Evolutionary conservation across 2,888 invertebrate genomes (phyloP).

Genomic region (Aromia moschata): DNA sequence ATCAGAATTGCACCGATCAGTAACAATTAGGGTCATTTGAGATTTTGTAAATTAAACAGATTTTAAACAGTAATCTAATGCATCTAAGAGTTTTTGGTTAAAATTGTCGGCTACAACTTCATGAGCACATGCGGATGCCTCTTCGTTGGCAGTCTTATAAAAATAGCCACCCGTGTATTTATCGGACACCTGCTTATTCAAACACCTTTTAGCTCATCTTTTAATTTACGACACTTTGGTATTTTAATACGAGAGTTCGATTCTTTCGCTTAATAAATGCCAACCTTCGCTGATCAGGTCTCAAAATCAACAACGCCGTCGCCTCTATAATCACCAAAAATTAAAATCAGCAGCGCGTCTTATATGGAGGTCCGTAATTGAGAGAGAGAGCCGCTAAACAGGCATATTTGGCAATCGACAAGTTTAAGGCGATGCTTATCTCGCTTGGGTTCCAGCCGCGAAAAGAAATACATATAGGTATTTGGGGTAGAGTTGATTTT

Average conservation of each 20-base stretch:
- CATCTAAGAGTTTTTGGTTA: neutral
- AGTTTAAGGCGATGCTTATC: neutral
- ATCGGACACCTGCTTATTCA: neutral
- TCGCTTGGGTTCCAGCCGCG: too few species aligned
- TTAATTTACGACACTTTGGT: neutral
- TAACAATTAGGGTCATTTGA: neutral
- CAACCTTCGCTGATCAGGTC: neutral
- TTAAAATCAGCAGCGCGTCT: neutral
- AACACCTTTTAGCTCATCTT: neutral
- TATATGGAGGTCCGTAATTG: constrained; percentile 11
- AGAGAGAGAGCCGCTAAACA: neutral
- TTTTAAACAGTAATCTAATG: neutral
- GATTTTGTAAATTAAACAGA: neutral
- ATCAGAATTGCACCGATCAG: neutral
- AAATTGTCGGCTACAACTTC: neutral
- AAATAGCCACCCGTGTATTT: neutral
- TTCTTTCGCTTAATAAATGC: neutral
- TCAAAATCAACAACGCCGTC: neutral
- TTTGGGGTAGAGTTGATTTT: too few species aligned
- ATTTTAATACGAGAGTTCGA: neutral
- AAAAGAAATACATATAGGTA: too few species aligned
- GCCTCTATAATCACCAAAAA: constrained; percentile 3
- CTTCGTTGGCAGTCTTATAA: neutral
- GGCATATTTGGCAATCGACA: constrained; percentile 1
- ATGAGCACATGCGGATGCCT: neutral